phyloP scores from a whole-genome alignment of 1,140 invertebrate genomes.

The Orius laevigatus region DNA sequence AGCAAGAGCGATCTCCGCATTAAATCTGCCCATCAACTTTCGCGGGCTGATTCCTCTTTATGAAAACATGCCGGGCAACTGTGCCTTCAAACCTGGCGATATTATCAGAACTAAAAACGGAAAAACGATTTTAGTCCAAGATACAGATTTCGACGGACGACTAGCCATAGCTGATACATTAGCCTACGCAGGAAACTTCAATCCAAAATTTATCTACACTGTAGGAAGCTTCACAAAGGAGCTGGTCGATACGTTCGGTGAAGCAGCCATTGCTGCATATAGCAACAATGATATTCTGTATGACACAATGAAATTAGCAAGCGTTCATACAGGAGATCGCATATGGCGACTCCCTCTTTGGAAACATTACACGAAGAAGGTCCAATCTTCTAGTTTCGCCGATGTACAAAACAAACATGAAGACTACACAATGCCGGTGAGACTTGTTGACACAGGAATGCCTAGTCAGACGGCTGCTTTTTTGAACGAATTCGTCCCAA shows the following conservation, averaged over 20 bases:
- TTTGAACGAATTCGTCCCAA: slow-evolving; percentile 37
- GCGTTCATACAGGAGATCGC: slow-evolving; percentile 34
- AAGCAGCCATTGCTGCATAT: slow-evolving; percentile 43
- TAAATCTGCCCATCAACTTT: slow-evolving; percentile 40
- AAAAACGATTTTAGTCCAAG: slow-evolving; percentile 40
- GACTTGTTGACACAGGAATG: slow-evolving; percentile 24
- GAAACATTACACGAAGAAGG: slow-evolving; percentile 27
- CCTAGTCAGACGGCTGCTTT: slow-evolving; percentile 39
- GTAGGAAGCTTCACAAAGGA: slow-evolving; percentile 32
- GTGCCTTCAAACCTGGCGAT: slow-evolving; percentile 43
- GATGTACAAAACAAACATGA: slow-evolving; percentile 5
- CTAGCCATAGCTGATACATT: slow-evolving; percentile 45
- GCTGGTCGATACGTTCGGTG: slow-evolving; percentile 46
- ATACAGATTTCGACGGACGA: slow-evolving; percentile 48
- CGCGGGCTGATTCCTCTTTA: slow-evolving; percentile 36
- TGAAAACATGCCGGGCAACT: slow-evolving; percentile 45
- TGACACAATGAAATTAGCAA: slow-evolving; percentile 24
- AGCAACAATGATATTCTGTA: slow-evolving; percentile 30
- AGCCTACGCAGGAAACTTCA: slow-evolving; percentile 28
- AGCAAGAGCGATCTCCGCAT: slow-evolving; percentile 32
- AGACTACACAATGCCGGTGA: neutral
- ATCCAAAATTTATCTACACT: slow-evolving; percentile 40
- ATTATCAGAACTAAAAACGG: slow-evolving; percentile 45
- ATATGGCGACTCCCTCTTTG: slow-evolving; percentile 41
- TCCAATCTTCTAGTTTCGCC: neutral